Evolutionary conservation across 2,113 vertebrate genomes (phyloP).

Genomic region (Capreolus pygargus): DNA sequence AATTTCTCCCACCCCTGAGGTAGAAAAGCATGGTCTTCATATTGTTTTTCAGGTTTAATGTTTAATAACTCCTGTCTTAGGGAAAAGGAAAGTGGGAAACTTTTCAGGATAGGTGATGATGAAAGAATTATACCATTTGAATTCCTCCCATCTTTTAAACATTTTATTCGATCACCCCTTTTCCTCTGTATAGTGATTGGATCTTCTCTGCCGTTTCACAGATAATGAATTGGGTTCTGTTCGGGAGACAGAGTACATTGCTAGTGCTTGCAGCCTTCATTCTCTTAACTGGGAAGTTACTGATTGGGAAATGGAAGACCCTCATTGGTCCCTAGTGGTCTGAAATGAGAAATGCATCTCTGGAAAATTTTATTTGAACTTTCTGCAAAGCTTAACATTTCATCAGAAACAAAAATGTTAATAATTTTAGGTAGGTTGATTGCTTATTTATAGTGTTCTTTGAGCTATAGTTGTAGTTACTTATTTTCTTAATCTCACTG

Average conservation of each 20-base stretch:
- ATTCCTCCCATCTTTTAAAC: not conserved
- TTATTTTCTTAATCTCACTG: conserved; percentile 22
- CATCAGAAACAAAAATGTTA: conserved; percentile 16
- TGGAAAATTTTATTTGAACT: not conserved
- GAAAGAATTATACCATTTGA: not conserved
- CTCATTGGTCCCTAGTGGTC: conserved; percentile 61
- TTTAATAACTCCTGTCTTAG: not conserved
- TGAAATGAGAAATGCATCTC: conserved; percentile 50
- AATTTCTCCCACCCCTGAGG: not conserved
- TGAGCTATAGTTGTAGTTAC: not conserved
- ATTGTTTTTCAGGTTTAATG: not conserved
- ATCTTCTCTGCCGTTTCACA: not conserved
- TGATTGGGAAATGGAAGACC: not conserved
- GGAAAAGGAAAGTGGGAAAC: not conserved
- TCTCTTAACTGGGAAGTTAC: not conserved
- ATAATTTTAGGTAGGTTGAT: not conserved
- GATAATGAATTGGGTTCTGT: not conserved
- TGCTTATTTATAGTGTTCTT: not conserved
- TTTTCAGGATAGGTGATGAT: not conserved
- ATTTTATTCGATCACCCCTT: not conserved
- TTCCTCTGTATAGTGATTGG: not conserved
- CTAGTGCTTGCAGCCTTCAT: not conserved
- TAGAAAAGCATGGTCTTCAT: not conserved
- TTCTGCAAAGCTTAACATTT: not conserved
- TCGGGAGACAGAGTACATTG: not conserved